Base-by-base conservation (phyloP, 2,113 vertebrate species). In the Psilopogon haemacephalus region DNA sequence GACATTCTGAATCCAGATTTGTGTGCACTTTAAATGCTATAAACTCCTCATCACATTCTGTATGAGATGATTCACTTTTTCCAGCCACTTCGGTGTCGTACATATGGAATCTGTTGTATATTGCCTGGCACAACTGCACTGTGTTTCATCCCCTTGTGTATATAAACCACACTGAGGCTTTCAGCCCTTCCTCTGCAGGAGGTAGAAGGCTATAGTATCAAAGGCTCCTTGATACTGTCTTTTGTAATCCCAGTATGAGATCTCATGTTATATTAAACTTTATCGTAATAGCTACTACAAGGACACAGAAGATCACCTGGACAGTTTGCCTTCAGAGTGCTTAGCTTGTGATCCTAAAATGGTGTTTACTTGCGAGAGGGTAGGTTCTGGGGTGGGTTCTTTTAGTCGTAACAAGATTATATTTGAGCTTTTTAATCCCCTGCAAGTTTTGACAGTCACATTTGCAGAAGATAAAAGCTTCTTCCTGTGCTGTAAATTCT, bases 11-110 rank as follows among this genome's bases (percentile, higher is more conserved):
- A 42, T 50, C 9, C 26, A 46, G 18, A n/a, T 72, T 64, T 28
- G 4, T 68, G 68, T 76, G 46, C 64, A 38, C 87, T 82, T 73
- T 46, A 83, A 76, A 67, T 79, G 42, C 37, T 32, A 58, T 82
- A 23, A 93, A 60, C 58, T 84, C 28, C 55, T 79, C 86, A 33
- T 82, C 12, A 10, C 74, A 28, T 93, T 91, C 94, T 92, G 55
- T 87, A n/a, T 60, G 86, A 64, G 91, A 76, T 92, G 94, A 95
- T 90, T 96, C 92, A 94, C 71, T 95, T 84, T 92, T 96, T 87
- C 91, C 94, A 70, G 2, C 42, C 14, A 1, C 55, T 73, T 52
- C 35, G 56, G 6, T 77, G 78, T 69, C 0, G 12, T 64, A 92
- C 78, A 73, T 89, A 90, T 74, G 91, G 91, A 73, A 91, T 89